A percentile compares a stretch with the other conserved stretches of the same genome.
These are phyloP conservation scores for Battus philenor DNA, from an alignment of 1,140 invertebrate species.

Conservation along the genomic window DNA sequence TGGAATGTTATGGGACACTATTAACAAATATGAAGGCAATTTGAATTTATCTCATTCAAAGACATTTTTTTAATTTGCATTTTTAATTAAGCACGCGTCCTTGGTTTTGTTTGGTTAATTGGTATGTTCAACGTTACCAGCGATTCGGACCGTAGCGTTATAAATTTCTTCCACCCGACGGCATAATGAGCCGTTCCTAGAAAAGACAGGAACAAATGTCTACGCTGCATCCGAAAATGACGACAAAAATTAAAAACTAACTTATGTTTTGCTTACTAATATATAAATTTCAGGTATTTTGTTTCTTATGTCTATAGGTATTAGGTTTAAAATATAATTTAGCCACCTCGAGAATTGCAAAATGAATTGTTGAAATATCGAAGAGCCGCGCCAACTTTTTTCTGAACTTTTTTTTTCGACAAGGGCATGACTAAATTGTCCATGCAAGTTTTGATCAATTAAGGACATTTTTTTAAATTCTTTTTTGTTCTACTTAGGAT, in stretches of 20 bases:
- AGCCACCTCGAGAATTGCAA: background rate
- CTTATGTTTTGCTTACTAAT: background rate
- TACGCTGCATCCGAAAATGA: slow-evolving; percentile 21
- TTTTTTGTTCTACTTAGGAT: no score
- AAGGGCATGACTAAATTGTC: slow-evolving; percentile 23
- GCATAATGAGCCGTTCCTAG: slow-evolving; percentile 50
- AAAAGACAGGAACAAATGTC: slow-evolving; percentile 28
- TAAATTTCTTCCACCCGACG: slow-evolving; percentile 37
- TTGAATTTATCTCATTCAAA: no score
- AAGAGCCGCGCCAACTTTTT: slow-evolving; percentile 30
- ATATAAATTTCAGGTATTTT: background rate
- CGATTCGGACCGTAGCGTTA: slow-evolving; percentile 35
- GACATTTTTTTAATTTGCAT: no score
- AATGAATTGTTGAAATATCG: slow-evolving; percentile 10
- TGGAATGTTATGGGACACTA: no score
- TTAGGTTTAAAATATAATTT: slow-evolving; percentile 1
- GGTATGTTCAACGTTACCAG: slow-evolving; percentile 27
- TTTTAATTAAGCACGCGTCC: background rate
- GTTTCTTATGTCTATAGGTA: background rate
- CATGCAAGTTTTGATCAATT: background rate
- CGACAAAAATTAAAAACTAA: slow-evolving; percentile 13
- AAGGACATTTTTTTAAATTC: no score
- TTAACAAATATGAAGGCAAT: no score
- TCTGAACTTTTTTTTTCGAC: slow-evolving; percentile 22
- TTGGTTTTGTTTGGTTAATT: slow-evolving; percentile 8